Evolutionary conservation across 2,797 vertebrate genomes (phyloP).

Genomic region (Ciconia nigra): DNA sequence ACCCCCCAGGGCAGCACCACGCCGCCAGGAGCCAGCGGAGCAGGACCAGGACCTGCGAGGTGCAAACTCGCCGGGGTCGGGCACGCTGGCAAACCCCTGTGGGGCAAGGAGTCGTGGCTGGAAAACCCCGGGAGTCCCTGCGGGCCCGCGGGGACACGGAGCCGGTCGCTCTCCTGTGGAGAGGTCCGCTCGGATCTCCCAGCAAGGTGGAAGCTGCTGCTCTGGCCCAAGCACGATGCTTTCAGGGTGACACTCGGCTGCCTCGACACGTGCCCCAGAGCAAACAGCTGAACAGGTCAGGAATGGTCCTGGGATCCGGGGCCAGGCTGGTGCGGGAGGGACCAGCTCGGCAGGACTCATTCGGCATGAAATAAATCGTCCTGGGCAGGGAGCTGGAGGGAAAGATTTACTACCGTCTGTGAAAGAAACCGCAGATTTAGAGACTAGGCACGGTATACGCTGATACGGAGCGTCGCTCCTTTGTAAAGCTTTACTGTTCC

Average conservation of each 20-base stretch:
- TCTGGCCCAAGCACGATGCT: neutral
- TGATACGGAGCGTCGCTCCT: neutral
- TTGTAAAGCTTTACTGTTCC: neutral
- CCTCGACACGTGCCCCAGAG: no score
- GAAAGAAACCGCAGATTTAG: neutral
- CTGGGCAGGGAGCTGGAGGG: neutral
- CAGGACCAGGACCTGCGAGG: neutral
- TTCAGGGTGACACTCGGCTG: neutral
- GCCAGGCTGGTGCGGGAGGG: neutral
- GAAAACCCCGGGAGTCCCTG: neutral
- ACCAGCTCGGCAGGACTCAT: neutral
- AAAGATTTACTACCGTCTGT: neutral
- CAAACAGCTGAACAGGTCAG: neutral
- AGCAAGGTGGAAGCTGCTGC: no score
- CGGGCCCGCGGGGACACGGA: accelerated
- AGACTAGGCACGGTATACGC: neutral
- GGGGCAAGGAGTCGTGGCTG: no score
- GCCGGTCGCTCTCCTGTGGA: neutral
- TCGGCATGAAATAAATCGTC: neutral
- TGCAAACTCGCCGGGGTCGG: no score
- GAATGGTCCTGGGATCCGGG: no score
- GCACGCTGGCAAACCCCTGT: neutral
- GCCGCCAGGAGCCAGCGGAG: neutral
- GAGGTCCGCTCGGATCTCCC: neutral
- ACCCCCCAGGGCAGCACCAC: no score